Base-by-base conservation (phyloP, 2,113 vertebrate species). In the Ancistrus triradiatus region DNA sequence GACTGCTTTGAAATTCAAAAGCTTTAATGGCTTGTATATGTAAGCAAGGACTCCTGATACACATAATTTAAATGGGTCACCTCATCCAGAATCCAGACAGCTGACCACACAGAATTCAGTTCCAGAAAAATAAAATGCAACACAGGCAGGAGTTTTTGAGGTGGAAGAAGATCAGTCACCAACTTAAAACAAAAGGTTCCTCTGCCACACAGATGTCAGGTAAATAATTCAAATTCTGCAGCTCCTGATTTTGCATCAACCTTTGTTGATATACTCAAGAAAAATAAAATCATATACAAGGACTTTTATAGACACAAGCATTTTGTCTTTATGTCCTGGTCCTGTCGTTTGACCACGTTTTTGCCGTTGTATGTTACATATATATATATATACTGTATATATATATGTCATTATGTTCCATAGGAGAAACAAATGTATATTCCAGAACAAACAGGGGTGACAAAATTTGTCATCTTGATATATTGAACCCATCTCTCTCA, bases 1-100 rank as follows among this genome's bases (percentile, higher is more conserved):
- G 47, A 7, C 63, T 37, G 59, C 70, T 75, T 73, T 75, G 60
- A 75, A 70, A 68, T 75, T 60, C 59, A 68, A 70, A 70, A 52
- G 38, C 24, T 38, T 46, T 59, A 70, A 70, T 68, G 51, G 9
- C 35, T 67, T 70, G 42, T 70, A 59, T 55, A 69, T 61, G 52
- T 65, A 59, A 49, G 49, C 24, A 27, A 49, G 22, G 15, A 40
- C 21, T 31, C 37, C 55, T 37, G 40, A 52, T 44, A 59, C 59
- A 37, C 43, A 48, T 50, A 31, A 50, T 28, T 52, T 43, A 63
- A 69, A 48, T 46, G 40, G 37, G 28, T 42, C 60, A 71, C 63
- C 28, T n/a, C 25, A 33, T 43, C 56, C 38, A 38, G 22, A 60
- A 59, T 13, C 49, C 4, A 33, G 43, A n/a, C 22, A 15, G 38